phyloP scores from a whole-genome alignment of 2,113 vertebrate species.

The Gambusia affinis region DNA sequence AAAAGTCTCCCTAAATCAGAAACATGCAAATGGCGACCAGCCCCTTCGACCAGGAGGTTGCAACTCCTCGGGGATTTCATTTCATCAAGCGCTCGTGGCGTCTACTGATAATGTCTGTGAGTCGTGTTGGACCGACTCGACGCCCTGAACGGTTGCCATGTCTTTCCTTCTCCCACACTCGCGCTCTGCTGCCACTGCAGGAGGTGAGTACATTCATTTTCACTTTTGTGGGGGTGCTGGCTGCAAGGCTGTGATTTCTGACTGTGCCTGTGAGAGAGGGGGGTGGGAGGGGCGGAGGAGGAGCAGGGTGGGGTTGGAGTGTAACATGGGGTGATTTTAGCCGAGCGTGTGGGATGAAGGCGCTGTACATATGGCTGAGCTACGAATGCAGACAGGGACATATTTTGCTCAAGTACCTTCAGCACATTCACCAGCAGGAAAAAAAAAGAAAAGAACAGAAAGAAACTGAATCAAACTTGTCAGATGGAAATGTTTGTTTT shows the following conservation, averaged over 20 bases:
- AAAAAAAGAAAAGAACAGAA: neutral
- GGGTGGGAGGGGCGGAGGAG: constrained; percentile 12
- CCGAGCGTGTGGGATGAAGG: constrained; percentile 33
- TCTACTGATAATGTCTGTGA: constrained; percentile 18
- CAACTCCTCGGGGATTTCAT: neutral
- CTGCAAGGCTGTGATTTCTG: constrained; percentile 68
- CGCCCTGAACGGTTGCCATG: constrained; percentile 37
- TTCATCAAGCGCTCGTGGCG: constrained; percentile 11
- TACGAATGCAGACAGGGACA: constrained; percentile 13
- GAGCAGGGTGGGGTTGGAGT: constrained; percentile 9
- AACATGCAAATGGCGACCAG: neutral
- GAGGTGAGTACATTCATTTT: constrained; percentile 74
- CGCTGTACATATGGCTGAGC: constrained; percentile 41
- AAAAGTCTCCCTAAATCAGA: constrained; percentile 24
- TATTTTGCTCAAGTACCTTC: constrained; percentile 17
- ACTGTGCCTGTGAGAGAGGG: constrained; percentile 50
- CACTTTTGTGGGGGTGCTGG: constrained; percentile 73
- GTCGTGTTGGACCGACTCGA: constrained; percentile 40
- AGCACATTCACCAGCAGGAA: neutral
- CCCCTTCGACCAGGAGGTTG: neutral
- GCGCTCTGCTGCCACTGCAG: constrained; percentile 63
- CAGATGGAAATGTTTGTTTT: neutral
- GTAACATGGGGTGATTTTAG: constrained; percentile 40
- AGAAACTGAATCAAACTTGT: neutral
- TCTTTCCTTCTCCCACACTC: constrained; percentile 47